phyloP scores from a whole-genome alignment of 2,888 invertebrate genomes.

The Pterobdella sp. region DNA sequence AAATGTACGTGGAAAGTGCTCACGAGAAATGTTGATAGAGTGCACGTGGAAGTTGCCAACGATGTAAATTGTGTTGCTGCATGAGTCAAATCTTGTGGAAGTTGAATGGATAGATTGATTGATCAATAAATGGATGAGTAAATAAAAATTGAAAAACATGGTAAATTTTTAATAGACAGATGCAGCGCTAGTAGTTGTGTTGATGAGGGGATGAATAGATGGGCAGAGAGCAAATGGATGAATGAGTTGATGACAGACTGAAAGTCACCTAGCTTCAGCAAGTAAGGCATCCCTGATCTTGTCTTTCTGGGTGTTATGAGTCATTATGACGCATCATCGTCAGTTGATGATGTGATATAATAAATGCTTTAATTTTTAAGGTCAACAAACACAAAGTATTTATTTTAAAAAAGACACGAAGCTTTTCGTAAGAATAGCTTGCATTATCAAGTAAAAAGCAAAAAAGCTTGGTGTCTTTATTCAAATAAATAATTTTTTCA shows the following conservation, averaged over 20 bases:
- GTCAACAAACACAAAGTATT: no score
- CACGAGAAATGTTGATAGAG: not conserved
- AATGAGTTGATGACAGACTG: not conserved
- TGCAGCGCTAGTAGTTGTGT: not conserved
- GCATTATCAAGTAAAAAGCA: no score
- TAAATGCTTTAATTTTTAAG: no score
- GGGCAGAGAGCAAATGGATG: not conserved
- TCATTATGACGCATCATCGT: no score
- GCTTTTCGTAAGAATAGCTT: no score
- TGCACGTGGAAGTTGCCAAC: not conserved
- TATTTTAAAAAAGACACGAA: no score
- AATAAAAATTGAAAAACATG: not conserved
- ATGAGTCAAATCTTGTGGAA: not conserved
- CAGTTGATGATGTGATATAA: no score
- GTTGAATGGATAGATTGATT: not conserved
- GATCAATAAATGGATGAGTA: not conserved
- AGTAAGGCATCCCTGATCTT: no score
- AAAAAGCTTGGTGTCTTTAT: no score
- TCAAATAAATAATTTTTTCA: no score
- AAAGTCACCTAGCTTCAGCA: not conserved
- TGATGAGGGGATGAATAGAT: not conserved
- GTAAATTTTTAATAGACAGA: not conserved
- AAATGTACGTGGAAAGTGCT: not conserved
- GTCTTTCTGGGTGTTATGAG: no score
- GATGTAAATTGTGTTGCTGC: not conserved